Percentiles rank a stretch among this genome's conserved stretches.
Evolutionary conservation across 2,113 vertebrate genomes (phyloP).

Genomic region (Stegostoma tigrinum): DNA sequence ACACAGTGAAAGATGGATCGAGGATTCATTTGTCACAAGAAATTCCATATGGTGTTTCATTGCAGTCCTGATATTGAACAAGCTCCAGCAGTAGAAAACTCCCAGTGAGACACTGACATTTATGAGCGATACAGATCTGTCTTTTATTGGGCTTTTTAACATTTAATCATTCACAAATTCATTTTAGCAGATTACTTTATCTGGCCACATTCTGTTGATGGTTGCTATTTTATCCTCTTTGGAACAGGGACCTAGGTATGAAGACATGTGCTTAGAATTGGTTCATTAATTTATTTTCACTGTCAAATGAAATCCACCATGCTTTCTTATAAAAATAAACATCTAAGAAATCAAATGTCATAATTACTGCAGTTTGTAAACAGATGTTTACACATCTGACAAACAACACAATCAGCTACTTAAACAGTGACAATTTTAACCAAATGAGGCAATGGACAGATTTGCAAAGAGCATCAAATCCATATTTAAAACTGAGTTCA

Average conservation of each 20-base stretch:
- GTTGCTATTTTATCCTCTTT: background rate
- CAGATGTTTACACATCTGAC: background rate
- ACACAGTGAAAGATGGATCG: background rate
- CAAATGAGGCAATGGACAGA: background rate
- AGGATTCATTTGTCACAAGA: background rate
- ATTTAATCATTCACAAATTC: background rate
- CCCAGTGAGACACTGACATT: background rate
- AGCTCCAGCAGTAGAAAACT: background rate
- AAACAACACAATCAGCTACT: background rate
- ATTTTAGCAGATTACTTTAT: background rate
- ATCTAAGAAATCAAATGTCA: background rate
- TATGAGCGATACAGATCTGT: background rate
- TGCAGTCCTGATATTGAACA: background rate
- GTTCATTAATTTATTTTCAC: background rate
- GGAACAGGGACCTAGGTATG: background rate
- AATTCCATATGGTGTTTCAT: background rate
- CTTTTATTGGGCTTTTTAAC: background rate
- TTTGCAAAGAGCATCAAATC: background rate
- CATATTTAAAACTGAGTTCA: background rate
- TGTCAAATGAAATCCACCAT: background rate
- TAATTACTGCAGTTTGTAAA: background rate
- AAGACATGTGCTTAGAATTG: background rate
- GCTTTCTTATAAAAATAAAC: background rate
- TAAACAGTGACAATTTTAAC: background rate
- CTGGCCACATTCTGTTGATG: background rate